Evolutionary conservation across 2,888 invertebrate species (phyloP), one percentile per base, ranked within the genome.

Genomic region (Lacanobia oleracea): DNA sequence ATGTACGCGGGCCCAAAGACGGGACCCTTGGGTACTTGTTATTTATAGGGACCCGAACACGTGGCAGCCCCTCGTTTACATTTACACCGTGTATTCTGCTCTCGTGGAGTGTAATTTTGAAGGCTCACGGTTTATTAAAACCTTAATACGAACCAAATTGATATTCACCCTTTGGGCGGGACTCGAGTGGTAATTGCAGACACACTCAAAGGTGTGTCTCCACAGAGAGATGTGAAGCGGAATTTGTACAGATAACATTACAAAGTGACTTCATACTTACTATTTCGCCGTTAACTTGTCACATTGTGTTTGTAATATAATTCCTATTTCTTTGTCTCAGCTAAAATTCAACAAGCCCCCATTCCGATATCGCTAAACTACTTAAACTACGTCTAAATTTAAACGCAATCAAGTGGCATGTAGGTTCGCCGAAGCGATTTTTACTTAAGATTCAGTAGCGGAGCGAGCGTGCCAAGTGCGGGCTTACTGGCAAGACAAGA

Each of bases 71-170:
- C 79, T 81, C 79, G 80, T 83, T 86, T 83, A 80, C 83, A 80
- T 85, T 79, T 79, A 75, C 77, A 78, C 84, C 77, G 75, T 83
- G 85, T 82, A 79, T 77, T 75, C 78, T 73, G 57, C 78, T 82
- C 79, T 85, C 77, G 74, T 65, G 78, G 77, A 82, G 80, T 83
- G 85, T 87, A 85, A 88, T 88, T 86, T 85, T 83, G 84, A 85
- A 82, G 82, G 84, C 83, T 85, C 77, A 86, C 84, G 64, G 85
- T 86, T 85, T 88, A 88, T 88, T 88, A 88, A 84, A 87, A 86
- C 86, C 85, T 88, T 88, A 87, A 88, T 88, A 85, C 85, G 86
- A 75, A 83, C 79, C 83, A 83, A 88, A 85, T 85, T 85, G 85
- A 85, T 85, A 82, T 85, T 85, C 85, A 85, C 77, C 84, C 83